phyloP scores from a whole-genome alignment of 2,888 invertebrate species.

The Saturnia pavonia region DNA sequence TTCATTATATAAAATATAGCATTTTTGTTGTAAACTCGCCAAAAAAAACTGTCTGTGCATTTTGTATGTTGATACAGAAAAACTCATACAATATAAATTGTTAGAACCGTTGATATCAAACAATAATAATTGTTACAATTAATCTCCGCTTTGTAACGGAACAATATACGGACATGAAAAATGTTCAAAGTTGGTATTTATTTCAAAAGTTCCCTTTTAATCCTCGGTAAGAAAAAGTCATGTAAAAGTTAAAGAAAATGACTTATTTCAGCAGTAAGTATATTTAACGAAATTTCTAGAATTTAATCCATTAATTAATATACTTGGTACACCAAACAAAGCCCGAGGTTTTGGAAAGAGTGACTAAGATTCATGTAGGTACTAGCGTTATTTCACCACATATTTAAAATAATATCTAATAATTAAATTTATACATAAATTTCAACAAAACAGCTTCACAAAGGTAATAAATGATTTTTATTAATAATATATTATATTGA shows the following conservation, averaged over 20 bases:
- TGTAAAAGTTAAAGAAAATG: slow-evolving; percentile 30
- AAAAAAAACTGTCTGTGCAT: neutral
- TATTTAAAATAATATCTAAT: no score
- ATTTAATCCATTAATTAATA: neutral
- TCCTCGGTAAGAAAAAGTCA: slow-evolving; percentile 31
- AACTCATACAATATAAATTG: neutral
- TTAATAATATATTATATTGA: no score
- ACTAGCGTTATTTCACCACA: neutral
- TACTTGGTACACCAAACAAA: neutral
- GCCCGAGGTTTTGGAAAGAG: neutral
- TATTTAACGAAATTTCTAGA: neutral
- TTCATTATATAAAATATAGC: no score
- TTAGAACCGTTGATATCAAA: neutral
- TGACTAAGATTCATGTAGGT: neutral
- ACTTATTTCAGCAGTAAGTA: slow-evolving; percentile 15
- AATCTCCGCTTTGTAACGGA: slow-evolving; percentile 6
- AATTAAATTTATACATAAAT: no score
- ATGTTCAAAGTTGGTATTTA: slow-evolving; percentile 31
- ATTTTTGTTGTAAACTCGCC: neutral
- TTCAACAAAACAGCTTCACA: no score
- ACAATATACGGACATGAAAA: slow-evolving; percentile 28
- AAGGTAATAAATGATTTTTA: no score
- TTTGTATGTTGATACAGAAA: neutral
- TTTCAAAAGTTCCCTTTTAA: slow-evolving; percentile 33
- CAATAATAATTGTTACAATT: slow-evolving; percentile 7